These are phyloP conservation scores for Sipunculus nudus DNA, from an alignment of 2,888 invertebrate species.

Conservation along the genomic window DNA sequence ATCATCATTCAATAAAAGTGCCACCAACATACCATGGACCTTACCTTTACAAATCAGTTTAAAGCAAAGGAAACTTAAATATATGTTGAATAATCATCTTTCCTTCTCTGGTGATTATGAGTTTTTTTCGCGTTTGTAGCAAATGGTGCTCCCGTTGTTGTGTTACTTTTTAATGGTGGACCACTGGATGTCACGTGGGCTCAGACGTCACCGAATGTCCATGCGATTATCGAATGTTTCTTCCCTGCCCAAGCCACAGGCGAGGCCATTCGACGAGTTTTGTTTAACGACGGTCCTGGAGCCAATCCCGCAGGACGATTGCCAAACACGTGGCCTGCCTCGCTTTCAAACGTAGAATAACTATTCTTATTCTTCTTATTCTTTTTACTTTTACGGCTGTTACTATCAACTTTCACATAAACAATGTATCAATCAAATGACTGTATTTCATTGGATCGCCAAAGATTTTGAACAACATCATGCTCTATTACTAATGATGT, in stretches of 20 bases:
- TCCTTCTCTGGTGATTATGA: no score
- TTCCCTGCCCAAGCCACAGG: slow-evolving; percentile 62
- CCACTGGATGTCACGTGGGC: slow-evolving; percentile 58
- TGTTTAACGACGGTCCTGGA: slow-evolving; percentile 37
- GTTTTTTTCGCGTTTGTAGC: neutral
- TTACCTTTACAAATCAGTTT: no score
- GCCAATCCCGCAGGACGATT: slow-evolving; percentile 55
- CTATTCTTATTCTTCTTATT: neutral
- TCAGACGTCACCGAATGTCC: slow-evolving; percentile 40
- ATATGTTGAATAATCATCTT: no score
- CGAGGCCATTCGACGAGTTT: slow-evolving; percentile 47
- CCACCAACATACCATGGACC: no score
- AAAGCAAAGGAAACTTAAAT: no score
- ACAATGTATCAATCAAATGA: no score
- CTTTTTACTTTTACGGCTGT: neutral
- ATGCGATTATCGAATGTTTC: slow-evolving; percentile 53
- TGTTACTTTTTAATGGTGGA: slow-evolving; percentile 57
- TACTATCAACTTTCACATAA: no score
- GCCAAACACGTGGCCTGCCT: slow-evolving; percentile 57
- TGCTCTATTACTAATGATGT: no score
- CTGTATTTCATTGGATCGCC: no score
- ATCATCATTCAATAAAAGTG: no score
- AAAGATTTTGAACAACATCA: no score
- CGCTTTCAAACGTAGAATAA: slow-evolving; percentile 38
- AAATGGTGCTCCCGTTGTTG: slow-evolving; percentile 39